Conservation (phyloP, 2,888 invertebrate genomes). For the Pachycephus smyrnensis region DNA sequence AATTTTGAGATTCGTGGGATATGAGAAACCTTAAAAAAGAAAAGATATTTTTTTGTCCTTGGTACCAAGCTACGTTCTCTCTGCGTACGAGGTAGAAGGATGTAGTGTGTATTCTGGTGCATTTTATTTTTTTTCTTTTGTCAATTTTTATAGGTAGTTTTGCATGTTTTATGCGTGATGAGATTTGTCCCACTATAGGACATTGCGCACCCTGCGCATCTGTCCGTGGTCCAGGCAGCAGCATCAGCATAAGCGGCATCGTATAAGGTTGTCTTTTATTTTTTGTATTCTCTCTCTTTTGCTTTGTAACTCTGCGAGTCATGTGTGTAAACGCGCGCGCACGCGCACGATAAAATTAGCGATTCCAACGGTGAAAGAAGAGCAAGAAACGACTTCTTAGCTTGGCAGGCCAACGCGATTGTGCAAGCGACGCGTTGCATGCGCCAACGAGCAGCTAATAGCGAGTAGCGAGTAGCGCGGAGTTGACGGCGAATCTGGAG, state of each 20-base stretch:
- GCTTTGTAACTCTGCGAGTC: constrained; percentile 24
- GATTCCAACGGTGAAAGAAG: constrained; percentile 9
- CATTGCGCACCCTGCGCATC: background rate
- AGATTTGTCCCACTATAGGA: background rate
- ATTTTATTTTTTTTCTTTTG: background rate
- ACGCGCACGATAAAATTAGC: background rate
- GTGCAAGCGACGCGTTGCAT: constrained; percentile 1
- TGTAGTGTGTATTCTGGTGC: background rate
- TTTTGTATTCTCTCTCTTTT: background rate
- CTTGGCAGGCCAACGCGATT: background rate
- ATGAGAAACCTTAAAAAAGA: background rate
- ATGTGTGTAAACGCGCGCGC: background rate
- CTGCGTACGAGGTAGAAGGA: background rate
- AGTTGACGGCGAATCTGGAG: too few relatives aligned
- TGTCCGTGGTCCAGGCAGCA: background rate
- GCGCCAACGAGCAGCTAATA: constrained; percentile 1
- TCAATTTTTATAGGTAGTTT: background rate
- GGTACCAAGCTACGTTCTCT: rapidly evolving
- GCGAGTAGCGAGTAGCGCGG: background rate
- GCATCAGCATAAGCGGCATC: background rate
- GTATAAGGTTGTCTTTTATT: background rate
- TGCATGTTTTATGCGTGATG: background rate
- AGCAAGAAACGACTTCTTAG: constrained; percentile 3
- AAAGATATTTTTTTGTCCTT: background rate
- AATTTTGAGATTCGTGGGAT: background rate